Evolutionary conservation across 2,113 vertebrate species (phyloP).

Genomic region (Eublepharis macularius): DNA sequence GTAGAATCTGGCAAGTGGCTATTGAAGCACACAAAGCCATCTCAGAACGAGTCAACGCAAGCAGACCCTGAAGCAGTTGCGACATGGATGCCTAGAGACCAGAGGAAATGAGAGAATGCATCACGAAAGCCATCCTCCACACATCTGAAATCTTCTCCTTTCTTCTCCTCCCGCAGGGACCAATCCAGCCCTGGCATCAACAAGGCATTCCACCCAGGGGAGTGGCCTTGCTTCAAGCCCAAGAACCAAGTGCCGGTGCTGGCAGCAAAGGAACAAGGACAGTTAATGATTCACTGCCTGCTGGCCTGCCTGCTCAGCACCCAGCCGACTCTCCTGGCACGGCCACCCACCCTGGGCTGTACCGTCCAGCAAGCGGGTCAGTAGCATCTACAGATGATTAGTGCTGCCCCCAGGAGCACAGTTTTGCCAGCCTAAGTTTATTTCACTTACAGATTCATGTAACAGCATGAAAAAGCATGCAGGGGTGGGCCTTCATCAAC

Average conservation of each 20-base stretch:
- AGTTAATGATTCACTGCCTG: conserved; percentile 11
- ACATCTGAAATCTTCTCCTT: not conserved
- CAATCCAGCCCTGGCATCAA: not conserved
- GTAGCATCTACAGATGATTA: no score
- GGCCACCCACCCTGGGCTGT: not conserved
- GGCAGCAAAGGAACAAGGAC: not conserved
- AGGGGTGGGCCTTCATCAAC: not conserved
- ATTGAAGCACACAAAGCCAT: not conserved
- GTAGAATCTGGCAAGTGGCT: not conserved
- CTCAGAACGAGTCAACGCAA: not conserved
- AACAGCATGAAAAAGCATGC: not conserved
- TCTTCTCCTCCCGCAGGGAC: not conserved
- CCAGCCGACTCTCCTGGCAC: not conserved
- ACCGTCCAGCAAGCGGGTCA: no score
- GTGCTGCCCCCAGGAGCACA: no score
- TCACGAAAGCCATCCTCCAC: not conserved
- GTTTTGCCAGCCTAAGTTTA: not conserved
- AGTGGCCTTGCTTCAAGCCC: not conserved
- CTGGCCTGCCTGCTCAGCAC: not conserved
- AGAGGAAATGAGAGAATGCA: not conserved
- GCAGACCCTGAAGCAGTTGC: not conserved
- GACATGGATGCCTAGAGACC: no score
- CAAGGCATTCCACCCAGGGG: not conserved
- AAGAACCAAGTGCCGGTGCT: not conserved
- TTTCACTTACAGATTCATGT: no score